phyloP scores from a whole-genome alignment of 2,113 vertebrate species.

The Callopanchax toddi region DNA sequence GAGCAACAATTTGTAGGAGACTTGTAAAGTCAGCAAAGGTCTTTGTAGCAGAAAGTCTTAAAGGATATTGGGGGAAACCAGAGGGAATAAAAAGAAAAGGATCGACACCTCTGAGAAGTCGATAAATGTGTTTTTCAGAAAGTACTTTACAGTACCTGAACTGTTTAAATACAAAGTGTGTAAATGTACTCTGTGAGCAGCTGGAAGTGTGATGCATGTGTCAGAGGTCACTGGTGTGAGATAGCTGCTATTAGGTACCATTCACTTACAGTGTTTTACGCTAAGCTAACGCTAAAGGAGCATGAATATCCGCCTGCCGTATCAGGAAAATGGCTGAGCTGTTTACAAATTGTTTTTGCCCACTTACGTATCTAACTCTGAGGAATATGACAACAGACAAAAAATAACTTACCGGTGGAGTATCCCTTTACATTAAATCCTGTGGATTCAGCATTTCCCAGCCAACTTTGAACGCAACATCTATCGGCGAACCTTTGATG shows the following conservation, averaged over 20 bases:
- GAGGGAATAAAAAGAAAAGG: neutral
- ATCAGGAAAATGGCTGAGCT: too few species aligned
- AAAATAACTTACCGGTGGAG: too few species aligned
- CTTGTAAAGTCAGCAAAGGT: constrained; percentile 24
- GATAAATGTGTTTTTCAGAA: constrained; percentile 15
- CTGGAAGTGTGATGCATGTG: constrained; percentile 6
- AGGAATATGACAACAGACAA: too few species aligned
- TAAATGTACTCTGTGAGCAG: neutral
- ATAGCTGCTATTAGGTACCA: constrained; percentile 33
- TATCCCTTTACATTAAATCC: too few species aligned
- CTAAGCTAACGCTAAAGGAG: too few species aligned
- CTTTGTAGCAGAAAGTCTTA: constrained; percentile 27
- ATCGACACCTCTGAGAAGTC: constrained; percentile 5
- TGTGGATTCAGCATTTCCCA: too few species aligned
- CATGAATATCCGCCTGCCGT: too few species aligned
- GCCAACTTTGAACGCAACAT: too few species aligned
- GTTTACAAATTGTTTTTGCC: too few species aligned
- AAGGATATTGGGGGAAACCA: constrained; percentile 9
- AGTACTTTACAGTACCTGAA: constrained; percentile 19
- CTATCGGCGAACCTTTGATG: too few species aligned
- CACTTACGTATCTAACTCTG: too few species aligned
- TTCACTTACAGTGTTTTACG: too few species aligned
- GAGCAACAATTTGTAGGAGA: constrained; percentile 27
- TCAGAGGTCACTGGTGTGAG: constrained; percentile 33
- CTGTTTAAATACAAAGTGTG: neutral